phyloP scores from a whole-genome alignment of 2,888 invertebrate species.

The Nomada ferruginata region DNA sequence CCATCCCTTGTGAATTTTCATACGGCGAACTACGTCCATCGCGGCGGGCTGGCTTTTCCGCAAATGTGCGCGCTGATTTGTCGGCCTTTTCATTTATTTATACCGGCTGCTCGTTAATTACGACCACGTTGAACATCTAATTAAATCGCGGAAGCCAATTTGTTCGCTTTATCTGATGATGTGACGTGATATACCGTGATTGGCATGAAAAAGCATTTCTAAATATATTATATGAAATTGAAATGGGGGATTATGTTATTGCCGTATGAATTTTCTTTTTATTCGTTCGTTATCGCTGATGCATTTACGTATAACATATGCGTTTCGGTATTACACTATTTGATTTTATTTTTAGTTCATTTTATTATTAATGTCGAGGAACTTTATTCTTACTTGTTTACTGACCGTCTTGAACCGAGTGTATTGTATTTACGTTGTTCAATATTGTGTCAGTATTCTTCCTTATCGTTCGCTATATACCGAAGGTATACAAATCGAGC shows the following conservation, averaged over 20 bases:
- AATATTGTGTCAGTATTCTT: neutral
- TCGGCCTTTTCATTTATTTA: neutral
- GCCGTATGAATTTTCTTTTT: neutral
- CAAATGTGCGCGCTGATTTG: conserved; percentile 1
- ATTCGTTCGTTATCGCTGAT: neutral
- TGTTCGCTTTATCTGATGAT: neutral
- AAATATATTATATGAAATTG: neutral
- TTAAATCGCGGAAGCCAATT: conserved; percentile 8
- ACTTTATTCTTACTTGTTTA: neutral
- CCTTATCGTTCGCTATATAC: conserved; percentile 13
- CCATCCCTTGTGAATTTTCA: conserved; percentile 6
- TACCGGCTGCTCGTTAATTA: conserved; percentile 9
- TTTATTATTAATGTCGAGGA: too few species aligned
- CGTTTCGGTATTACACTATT: neutral
- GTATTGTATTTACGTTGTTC: neutral
- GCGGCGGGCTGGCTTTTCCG: neutral
- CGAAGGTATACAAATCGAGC: neutral
- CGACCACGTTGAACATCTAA: neutral
- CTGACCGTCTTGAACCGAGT: neutral
- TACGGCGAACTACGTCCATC: neutral
- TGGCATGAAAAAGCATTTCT: neutral
- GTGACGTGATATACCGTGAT: too few species aligned
- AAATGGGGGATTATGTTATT: neutral
- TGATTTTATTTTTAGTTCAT: too few species aligned
- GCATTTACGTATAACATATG: neutral